Base-by-base conservation (phyloP, 2,888 invertebrate genomes). In the Amorpha juglandis region DNA sequence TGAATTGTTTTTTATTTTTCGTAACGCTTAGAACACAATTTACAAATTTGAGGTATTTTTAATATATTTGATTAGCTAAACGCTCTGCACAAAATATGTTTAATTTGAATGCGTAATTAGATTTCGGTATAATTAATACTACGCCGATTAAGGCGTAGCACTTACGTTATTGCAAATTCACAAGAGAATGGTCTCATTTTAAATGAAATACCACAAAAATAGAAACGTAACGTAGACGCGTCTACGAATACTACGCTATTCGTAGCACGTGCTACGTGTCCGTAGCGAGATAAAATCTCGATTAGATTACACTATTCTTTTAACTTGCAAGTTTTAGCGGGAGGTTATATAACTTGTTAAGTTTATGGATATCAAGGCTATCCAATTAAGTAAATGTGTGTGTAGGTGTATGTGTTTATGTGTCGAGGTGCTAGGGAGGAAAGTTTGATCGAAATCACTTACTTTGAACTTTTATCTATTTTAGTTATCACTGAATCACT, bases 241-340 rank as follows among this genome's bases (percentile, higher is more conserved):
- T 19, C 58, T 42, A 58, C 42, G 42, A 58, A 19, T 19, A 42
- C 58, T 58, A 58, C 42, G 42, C 42, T 42, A 58, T 64, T 64
- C 47, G 50, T 62, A 48, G 65, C 64, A 47, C 45, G 48, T 64
- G 53, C 68, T 67, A 68, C 64, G 53, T 58, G 58, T 58, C 42
- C 58, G 58, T 58, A 58, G 58, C 58, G 42, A 42, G 58, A 58
- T 58, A 58, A 58, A 58, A 58, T 58, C 58, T 58, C 58, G 58
- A 58, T 58, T 58, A 58, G 58, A 42, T 58, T 58, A 58, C 58
- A 58, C 58, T 58, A 58, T 58, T 58, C 58, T 58, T 58, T 42
- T 58, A 58, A 58, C 38, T 58, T 58, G 58, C 58, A 42, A 58
- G 12, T 58, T 42, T 16, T 38, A 4, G 19, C 12, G 12, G 58